Conservation (phyloP, 2,113 vertebrate species). For the Burhinus oedicnemus region DNA sequence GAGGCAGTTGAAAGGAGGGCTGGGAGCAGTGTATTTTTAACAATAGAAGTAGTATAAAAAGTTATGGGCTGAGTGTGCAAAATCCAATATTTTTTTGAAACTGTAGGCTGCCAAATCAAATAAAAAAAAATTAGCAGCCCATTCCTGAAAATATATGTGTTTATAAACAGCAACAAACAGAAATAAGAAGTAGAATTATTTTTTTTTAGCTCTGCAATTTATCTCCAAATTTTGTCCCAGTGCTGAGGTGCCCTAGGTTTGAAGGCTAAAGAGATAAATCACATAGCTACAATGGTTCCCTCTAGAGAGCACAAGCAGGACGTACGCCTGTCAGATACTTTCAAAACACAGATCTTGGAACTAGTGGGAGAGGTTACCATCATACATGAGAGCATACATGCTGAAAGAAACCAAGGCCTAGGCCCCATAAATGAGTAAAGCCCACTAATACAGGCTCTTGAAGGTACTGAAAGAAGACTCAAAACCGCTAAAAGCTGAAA, state of each 20-base stretch:
- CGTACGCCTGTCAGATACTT: fast-evolving
- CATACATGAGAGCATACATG: fast-evolving
- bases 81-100: neutral
- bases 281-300: neutral
- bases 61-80: neutral
- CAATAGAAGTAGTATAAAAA: neutral
- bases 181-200: neutral
- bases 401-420: neutral
- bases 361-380: neutral
- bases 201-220: neutral
- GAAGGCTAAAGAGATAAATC: neutral
- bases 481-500: neutral
- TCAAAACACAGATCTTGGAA: neutral
- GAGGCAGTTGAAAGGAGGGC: neutral
- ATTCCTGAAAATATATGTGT: neutral
- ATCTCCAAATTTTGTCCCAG: fast-evolving
- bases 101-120: neutral
- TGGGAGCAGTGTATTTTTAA: neutral
- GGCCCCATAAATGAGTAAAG: neutral
- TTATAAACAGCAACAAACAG: neutral
- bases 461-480: neutral
- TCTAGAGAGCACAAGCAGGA: neutral
- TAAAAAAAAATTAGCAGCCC: neutral
- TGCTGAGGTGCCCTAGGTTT: too few relatives aligned
- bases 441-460: neutral